A percentile compares a stretch with the other conserved stretches of the same genome.
phyloP scores from a whole-genome alignment of 2,113 vertebrate species.

The Cyrtonyx montezumae region DNA sequence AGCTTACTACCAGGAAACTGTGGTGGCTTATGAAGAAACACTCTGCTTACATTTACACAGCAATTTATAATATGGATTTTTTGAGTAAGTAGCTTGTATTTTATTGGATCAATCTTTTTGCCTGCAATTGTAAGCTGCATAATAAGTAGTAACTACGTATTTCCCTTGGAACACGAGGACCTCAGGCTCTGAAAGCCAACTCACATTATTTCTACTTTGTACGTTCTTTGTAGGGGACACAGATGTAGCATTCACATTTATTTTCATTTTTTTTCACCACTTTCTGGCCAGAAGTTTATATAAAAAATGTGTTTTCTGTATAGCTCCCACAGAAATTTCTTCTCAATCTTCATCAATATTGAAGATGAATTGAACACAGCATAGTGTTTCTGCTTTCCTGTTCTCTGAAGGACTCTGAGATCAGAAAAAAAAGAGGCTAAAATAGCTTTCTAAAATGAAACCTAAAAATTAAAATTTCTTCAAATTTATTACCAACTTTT shows the following conservation, averaged over 20 bases:
- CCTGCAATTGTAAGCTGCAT: background rate
- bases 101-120: background rate
- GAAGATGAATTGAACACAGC: background rate
- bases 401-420: background rate
- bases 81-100: background rate
- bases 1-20: background rate
- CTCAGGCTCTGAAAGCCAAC: background rate
- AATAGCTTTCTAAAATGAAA: rapidly evolving
- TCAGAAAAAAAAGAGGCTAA: background rate
- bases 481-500: background rate
- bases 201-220: background rate
- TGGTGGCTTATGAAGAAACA: background rate
- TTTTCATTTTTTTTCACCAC: background rate
- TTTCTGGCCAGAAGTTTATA: background rate
- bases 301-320: background rate
- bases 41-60: background rate
- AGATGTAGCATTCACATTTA: background rate
- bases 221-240: background rate
- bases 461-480: background rate
- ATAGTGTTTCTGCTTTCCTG: background rate
- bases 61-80: background rate
- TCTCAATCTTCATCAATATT: background rate
- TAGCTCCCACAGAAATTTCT: background rate
- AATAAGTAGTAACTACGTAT: background rate
- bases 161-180: background rate